Evolutionary conservation across 2,888 invertebrate species (phyloP).

Genomic region (Cyclophora punctaria): DNA sequence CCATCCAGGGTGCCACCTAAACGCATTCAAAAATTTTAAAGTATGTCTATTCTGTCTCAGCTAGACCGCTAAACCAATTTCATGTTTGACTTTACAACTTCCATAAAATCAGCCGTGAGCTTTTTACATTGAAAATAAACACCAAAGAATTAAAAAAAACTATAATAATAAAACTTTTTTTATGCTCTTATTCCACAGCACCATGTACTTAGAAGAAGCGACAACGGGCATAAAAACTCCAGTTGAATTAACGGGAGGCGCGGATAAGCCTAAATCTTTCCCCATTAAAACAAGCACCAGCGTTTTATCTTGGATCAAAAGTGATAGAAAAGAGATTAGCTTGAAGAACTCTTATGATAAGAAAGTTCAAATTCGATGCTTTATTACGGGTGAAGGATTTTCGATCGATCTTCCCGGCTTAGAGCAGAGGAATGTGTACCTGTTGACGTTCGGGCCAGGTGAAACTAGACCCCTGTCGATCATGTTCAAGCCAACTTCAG

Average conservation of each 20-base stretch:
- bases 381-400: constrained; percentile 58
- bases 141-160: neutral
- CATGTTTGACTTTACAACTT: too few relatives aligned
- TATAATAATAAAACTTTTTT: neutral
- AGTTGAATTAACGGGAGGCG: constrained; percentile 43
- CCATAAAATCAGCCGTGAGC: too few relatives aligned
- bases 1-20: too few relatives aligned
- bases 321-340: constrained; percentile 55
- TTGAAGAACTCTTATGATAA: constrained; percentile 50
- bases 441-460: constrained; percentile 44
- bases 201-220: constrained; percentile 48
- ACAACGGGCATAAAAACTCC: constrained; percentile 33
- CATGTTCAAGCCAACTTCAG: constrained; percentile 40
- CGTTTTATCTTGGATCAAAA: constrained; percentile 51
- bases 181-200: constrained; percentile 31
- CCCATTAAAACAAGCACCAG: constrained; percentile 55
- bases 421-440: constrained; percentile 43
- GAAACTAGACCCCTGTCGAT: constrained; percentile 52
- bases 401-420: constrained; percentile 47
- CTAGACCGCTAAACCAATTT: too few relatives aligned
- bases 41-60: too few relatives aligned
- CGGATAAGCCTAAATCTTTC: constrained; percentile 42
- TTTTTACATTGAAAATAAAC: too few relatives aligned
- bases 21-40: too few relatives aligned
- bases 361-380: constrained; percentile 51